Base-by-base conservation (phyloP, 2,888 invertebrate genomes). In the Stenurella melanura region DNA sequence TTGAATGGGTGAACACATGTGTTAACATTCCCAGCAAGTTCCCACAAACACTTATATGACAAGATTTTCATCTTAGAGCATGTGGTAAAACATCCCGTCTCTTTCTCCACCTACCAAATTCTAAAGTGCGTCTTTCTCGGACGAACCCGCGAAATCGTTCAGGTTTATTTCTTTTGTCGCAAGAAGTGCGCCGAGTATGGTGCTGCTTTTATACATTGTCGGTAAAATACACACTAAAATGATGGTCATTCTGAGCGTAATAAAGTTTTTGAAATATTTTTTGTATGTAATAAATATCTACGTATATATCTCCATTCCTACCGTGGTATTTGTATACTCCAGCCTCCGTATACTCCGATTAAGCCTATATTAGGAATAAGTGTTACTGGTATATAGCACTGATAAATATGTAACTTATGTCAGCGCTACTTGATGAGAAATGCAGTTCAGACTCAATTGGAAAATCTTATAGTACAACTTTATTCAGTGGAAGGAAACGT, bases 21-120 rank as follows among this genome's bases (percentile, higher is more conserved):
- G 89, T 87, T 86, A 86, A 86, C 86, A 87, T 87, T 89, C 89
- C 87, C 88, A 88, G 84, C 85, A 84, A 85, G 87, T 87, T 87
- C 87, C 87, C 86, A 85, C 87, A 86, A 86, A 87, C 87, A 88
- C 88, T 87, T 87, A 87, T 86, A 85, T 85, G 88, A 89, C 89
- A 88, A 88, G 88, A 87, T 87, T 89, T 88, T 88, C 88, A 87
- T 88, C 88, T 89, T 87, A 88, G 83, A 82, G 83, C 84, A 85
- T 85, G 85, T 84, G 85, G 83, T 68, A 73, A 69, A 60, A 57
- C 61, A 18, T 54, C 42, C 70, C 38, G 63, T 75, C 75, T 75
- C 71, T 61, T 54, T 75, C 70, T 57, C 6, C 64, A 17, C 57
- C 26, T n/a, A 54, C 21, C 18, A 15, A 68, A 61, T 30, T 7